phyloP scores from a whole-genome alignment of 2,888 invertebrate genomes.

The Cepaea hortensis region DNA sequence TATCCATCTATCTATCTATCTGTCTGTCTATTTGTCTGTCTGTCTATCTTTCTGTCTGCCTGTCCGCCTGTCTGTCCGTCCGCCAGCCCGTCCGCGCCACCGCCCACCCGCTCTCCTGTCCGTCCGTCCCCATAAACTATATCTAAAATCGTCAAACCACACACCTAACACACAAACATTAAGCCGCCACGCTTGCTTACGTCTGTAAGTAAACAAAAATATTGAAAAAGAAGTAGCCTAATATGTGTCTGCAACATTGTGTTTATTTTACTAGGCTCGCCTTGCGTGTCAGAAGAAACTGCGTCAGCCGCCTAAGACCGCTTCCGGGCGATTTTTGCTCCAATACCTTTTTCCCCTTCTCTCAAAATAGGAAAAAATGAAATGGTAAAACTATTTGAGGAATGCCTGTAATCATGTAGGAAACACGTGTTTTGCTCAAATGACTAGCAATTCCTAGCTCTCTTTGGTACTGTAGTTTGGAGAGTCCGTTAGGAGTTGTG shows the following conservation, averaged over 20 bases:
- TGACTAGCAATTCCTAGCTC: neutral
- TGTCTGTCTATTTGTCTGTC: too few relatives aligned
- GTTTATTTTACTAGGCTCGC: constrained; percentile 3
- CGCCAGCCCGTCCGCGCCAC: too few relatives aligned
- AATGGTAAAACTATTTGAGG: neutral
- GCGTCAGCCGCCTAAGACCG: neutral
- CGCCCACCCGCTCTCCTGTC: too few relatives aligned
- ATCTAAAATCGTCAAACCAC: too few relatives aligned
- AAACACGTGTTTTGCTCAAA: neutral
- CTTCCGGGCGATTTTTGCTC: neutral
- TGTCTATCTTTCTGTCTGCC: too few relatives aligned
- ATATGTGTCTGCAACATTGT: neutral
- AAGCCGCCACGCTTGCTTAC: neutral
- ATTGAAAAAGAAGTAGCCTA: neutral
- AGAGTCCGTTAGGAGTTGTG: neutral
- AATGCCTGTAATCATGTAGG: constrained; percentile 17
- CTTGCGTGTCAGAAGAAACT: neutral
- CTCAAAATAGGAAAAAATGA: neutral
- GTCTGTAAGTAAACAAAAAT: neutral
- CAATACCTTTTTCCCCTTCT: neutral
- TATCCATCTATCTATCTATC: neutral
- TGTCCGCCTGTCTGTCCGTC: too few relatives aligned
- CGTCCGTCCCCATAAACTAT: too few relatives aligned
- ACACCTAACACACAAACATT: too few relatives aligned
- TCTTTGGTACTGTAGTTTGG: constrained; percentile 10